A percentile compares a stretch with the other conserved stretches of the same genome.
Evolutionary conservation across 2,888 invertebrate genomes (phyloP).

Genomic region (Cerastoderma edule): DNA sequence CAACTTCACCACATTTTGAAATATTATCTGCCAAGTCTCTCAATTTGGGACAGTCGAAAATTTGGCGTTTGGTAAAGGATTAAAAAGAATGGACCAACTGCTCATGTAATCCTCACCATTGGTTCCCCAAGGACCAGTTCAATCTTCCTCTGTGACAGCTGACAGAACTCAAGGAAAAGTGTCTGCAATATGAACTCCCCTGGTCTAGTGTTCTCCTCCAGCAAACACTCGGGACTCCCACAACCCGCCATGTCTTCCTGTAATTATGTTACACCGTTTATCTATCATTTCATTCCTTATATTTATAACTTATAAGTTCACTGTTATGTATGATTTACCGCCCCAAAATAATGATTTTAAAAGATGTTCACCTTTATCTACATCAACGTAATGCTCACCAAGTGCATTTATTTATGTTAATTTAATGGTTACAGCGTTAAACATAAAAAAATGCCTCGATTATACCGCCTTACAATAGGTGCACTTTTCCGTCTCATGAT

Average conservation of each 20-base stretch:
- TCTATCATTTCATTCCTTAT: neutral
- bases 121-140: conserved; percentile 97
- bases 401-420: neutral
- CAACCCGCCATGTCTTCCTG: conserved; percentile 35
- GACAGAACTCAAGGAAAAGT: conserved; percentile 97
- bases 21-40: too few species aligned
- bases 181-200: conserved; percentile 98
- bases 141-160: conserved; percentile 97
- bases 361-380: neutral
- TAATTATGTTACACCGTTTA: neutral
- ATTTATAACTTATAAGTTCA: neutral
- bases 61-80: too few species aligned
- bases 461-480: too few species aligned
- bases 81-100: too few species aligned
- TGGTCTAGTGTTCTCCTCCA: conserved; percentile 75
- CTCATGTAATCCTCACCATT: too few species aligned
- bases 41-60: too few species aligned
- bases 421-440: neutral
- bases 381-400: neutral
- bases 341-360: neutral
- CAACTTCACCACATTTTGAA: too few species aligned
- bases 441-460: too few species aligned
- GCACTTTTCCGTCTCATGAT: too few species aligned
- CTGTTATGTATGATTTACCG: neutral
- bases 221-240: conserved; percentile 37